These are phyloP conservation scores for Melinaea marsaeus DNA, from an alignment of 2,888 invertebrate genomes.

Conservation along the genomic window DNA sequence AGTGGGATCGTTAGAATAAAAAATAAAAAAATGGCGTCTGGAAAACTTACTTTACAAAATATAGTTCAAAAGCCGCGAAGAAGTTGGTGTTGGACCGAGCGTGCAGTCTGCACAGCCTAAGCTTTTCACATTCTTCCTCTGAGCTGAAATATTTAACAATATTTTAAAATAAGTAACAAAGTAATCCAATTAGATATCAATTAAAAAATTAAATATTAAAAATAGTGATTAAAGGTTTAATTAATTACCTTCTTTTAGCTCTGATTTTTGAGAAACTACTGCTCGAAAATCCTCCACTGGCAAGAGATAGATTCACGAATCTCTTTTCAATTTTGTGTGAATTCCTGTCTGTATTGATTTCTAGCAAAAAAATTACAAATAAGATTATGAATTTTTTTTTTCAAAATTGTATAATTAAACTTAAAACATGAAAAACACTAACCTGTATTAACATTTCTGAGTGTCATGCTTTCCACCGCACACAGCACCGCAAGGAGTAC, in stretches of 20 bases:
- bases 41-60: constrained; percentile 68
- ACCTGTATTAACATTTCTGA: constrained; percentile 42
- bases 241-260: constrained; percentile 53
- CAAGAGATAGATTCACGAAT: constrained; percentile 53
- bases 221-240: neutral
- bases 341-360: constrained; percentile 3
- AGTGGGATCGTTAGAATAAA: no score
- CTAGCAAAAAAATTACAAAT: constrained; percentile 20
- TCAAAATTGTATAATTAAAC: no score
- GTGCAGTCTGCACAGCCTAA: constrained; percentile 63
- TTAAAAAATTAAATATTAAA: no score
- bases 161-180: no score
- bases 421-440: constrained; percentile 19
- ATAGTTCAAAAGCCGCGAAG: constrained; percentile 62
- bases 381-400: no score
- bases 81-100: constrained; percentile 54
- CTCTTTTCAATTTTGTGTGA: constrained; percentile 48
- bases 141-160: constrained; percentile 30
- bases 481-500: constrained; percentile 38
- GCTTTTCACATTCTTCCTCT: constrained; percentile 61
- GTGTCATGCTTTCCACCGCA: constrained; percentile 42
- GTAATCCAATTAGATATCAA: no score
- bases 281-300: constrained; percentile 41
- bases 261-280: constrained; percentile 48
- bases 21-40: neutral